Evolutionary conservation across 2,797 vertebrate species (phyloP).

Genomic region (Peromyscus attwateri): DNA sequence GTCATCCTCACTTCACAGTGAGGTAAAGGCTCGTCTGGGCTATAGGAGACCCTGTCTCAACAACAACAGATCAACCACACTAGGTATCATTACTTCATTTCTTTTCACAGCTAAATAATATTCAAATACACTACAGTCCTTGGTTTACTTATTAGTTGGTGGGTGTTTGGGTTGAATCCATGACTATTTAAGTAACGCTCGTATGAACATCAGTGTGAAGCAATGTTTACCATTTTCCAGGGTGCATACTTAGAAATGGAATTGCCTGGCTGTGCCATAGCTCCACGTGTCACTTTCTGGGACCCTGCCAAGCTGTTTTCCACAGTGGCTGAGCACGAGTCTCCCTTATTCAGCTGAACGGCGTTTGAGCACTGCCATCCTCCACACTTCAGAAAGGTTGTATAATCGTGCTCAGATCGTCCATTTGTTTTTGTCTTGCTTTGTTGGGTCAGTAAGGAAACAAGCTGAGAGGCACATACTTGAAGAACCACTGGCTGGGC

Average conservation of each 20-base stretch:
- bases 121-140: neutral
- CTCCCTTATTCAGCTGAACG: neutral
- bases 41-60: neutral
- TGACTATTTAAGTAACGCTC: neutral
- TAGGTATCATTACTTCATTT: neutral
- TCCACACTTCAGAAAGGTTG: conserved; percentile 30
- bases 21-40: neutral
- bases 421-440: neutral
- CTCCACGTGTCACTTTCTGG: neutral
- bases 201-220: neutral
- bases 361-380: neutral
- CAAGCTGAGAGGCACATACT: neutral
- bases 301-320: neutral
- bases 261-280: neutral
- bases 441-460: neutral
- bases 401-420: conserved; percentile 2
- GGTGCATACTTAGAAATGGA: neutral
- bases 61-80: neutral
- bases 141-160: neutral
- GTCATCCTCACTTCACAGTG: neutral
- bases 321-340: neutral
- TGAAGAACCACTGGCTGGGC: neutral
- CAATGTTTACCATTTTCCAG: neutral
- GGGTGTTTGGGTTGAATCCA: neutral
- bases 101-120: neutral